Evolutionary conservation across 2,113 vertebrate genomes (phyloP).

Genomic region (Desmodus rotundus): DNA sequence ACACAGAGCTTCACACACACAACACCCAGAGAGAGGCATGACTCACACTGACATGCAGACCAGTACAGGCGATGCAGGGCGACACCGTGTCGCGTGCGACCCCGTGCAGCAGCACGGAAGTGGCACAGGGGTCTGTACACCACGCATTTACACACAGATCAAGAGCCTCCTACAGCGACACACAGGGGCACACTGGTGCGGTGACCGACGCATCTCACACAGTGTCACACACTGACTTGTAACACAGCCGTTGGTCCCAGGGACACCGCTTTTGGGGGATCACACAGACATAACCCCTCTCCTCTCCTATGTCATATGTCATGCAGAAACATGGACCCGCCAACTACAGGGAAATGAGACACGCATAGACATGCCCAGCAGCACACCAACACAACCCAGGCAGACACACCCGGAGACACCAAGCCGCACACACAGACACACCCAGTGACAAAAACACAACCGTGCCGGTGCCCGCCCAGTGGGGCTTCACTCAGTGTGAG

Average conservation of each 20-base stretch:
- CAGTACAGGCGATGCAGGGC: background rate
- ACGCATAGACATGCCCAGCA: conserved; percentile 31
- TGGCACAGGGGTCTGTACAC: fast-evolving
- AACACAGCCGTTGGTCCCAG: fast-evolving
- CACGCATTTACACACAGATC: fast-evolving
- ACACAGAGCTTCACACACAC: background rate
- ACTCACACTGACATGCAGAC: background rate
- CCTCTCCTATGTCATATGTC: background rate
- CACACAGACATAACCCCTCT: background rate
- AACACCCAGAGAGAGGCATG: background rate
- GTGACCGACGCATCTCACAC: background rate
- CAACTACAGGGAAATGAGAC: conserved; percentile 36
- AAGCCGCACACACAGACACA: conserved; percentile 23
- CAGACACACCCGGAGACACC: conserved; percentile 53
- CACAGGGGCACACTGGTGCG: fast-evolving
- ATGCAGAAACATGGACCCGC: background rate
- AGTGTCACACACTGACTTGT: fast-evolving
- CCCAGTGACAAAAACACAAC: conserved; percentile 50
- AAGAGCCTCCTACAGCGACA: background rate
- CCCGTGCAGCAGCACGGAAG: fast-evolving
- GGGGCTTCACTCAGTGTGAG: background rate
- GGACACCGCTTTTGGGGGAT: background rate
- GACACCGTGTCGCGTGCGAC: fast-evolving
- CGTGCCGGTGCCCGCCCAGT: background rate
- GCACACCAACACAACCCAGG: conserved; percentile 14